Percentiles rank a stretch among this genome's conserved stretches.
Evolutionary conservation across 2,888 invertebrate genomes (phyloP).

Genomic region (Melipona bicolor): DNA sequence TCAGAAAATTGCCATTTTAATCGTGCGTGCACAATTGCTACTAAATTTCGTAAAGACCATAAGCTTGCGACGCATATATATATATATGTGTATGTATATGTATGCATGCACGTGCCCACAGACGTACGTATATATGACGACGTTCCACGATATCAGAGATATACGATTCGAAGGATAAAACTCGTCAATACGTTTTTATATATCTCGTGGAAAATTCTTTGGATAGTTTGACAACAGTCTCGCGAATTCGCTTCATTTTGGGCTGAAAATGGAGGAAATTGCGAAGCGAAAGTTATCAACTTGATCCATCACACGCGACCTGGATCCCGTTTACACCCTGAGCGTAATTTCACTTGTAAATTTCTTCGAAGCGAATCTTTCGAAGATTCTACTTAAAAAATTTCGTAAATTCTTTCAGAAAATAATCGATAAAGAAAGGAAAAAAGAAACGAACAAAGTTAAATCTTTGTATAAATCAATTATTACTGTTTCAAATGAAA

Average conservation of each 20-base stretch:
- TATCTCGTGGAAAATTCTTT: neutral
- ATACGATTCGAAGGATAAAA: neutral
- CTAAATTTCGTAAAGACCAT: slow-evolving; percentile 61
- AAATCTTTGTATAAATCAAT: too few relatives aligned
- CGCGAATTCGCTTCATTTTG: neutral
- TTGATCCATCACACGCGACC: too few relatives aligned
- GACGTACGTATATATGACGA: neutral
- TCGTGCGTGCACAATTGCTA: slow-evolving; percentile 60
- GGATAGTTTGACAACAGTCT: neutral
- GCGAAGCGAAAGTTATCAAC: too few relatives aligned
- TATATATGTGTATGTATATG: too few relatives aligned
- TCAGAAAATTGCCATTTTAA: slow-evolving; percentile 57
- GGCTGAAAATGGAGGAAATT: neutral
- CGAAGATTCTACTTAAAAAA: too few relatives aligned
- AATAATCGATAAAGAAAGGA: too few relatives aligned
- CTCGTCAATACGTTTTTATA: neutral
- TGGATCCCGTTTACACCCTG: too few relatives aligned
- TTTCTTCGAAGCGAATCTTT: too few relatives aligned
- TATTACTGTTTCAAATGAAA: too few relatives aligned
- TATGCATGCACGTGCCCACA: neutral
- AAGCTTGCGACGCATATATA: slow-evolving; percentile 11
- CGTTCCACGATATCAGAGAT: neutral
- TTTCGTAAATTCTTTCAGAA: too few relatives aligned
- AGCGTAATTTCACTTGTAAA: too few relatives aligned
- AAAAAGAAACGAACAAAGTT: too few relatives aligned